Percentiles rank a stretch among this genome's conserved stretches.
Conservation (phyloP, 2,113 vertebrate species). For the Pluvianellus socialis region DNA sequence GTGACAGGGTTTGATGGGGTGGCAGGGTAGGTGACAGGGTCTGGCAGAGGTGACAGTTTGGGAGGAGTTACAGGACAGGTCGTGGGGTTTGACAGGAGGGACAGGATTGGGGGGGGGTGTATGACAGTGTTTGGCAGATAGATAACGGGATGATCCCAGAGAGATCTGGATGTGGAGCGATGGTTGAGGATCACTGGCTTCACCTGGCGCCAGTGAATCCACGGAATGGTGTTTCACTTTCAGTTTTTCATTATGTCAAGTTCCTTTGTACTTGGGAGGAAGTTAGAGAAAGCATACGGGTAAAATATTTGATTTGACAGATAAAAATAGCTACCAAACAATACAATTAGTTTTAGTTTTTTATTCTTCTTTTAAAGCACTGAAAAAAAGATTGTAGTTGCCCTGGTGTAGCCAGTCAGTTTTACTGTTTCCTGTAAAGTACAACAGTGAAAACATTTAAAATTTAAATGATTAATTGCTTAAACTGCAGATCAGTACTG, state of each 20-base stretch:
- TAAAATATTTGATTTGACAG: neutral
- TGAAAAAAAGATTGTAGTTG: neutral
- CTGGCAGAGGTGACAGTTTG: neutral
- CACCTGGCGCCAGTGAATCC: neutral
- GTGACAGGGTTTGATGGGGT: neutral
- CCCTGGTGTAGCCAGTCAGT: neutral
- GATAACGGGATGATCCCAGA: neutral
- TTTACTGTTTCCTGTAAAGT: neutral
- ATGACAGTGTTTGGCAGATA: neutral
- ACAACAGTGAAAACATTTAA: neutral
- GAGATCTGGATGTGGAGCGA: neutral
- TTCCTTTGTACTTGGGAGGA: neutral
- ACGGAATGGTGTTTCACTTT: neutral
- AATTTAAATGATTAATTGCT: neutral
- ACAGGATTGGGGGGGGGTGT: neutral
- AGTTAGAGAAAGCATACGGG: neutral
- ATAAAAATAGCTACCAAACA: neutral
- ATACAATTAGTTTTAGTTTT: neutral
- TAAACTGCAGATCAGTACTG: neutral
- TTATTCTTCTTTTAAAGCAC: neutral
- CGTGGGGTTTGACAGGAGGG: neutral
- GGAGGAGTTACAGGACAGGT: neutral
- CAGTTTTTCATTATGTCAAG: neutral
- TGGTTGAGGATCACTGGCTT: neutral
- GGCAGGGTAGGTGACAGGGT: neutral